Evolutionary conservation across 2,797 vertebrate species (phyloP), one percentile per base, ranked within the genome.

Genomic region (Micromesistius poutassou): DNA sequence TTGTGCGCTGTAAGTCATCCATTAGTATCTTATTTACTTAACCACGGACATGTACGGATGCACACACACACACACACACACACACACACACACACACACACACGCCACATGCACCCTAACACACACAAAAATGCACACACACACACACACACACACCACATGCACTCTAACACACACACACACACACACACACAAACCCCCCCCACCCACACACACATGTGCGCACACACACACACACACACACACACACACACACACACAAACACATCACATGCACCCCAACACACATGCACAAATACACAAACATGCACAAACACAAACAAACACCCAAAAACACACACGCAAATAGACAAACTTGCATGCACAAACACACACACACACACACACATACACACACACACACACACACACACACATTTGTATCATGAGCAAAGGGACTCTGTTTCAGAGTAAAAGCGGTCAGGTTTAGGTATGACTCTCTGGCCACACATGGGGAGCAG

Each of bases 1-100:
- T 89, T 87, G 77, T 84, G 83, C 82, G 80, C 80, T 84, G 84
- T 76, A 79, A 85, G 80, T 81, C 84, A 88, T 92, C 87, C 89
- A 88, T 92, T 91, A 90, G 86, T 85, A 87, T 86, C 81, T 80
- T 42, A 78, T 79, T 87, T 79, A 68, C 74, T 74, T 81, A 77
- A 77, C 84, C 71, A n/a, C 71, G 1, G 30, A 36, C 62, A 76
- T 31, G 36, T 25, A 19, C 42, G 16, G 19, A 22, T 31, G 22
- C 31, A 14, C 25, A 40, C 74, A 7, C 74, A 55, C 88, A 80
- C 78, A 82, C 78, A 74, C 77, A 62, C 19, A 72, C 46, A 74
- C 71, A 71, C 31, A 42, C 71, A 40, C 77, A 66, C 36, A 30
- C 71, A 40, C 70, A 74, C 72, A 72, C 71, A 72, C 13, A 72